A percentile compares a stretch with the other conserved stretches of the same genome.
These are phyloP conservation scores for Pangasianodon gigas DNA, from an alignment of 2,113 vertebrate genomes.

Conservation along the genomic window DNA sequence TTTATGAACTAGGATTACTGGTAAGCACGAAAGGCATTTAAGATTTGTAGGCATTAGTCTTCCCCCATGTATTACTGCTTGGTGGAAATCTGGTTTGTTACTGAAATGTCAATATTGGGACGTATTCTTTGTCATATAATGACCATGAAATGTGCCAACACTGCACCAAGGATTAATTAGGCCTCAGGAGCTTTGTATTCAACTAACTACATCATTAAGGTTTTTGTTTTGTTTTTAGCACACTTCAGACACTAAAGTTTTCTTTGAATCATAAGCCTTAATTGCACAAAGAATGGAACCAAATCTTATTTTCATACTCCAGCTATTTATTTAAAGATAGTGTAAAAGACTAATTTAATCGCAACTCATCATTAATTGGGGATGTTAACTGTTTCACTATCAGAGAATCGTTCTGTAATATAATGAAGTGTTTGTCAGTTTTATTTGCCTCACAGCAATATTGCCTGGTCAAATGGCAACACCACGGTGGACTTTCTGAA, in stretches of 20 bases:
- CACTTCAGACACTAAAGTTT: neutral
- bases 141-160: conserved; percentile 10
- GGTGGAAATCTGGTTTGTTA: neutral
- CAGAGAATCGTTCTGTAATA: neutral
- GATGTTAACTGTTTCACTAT: neutral
- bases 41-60: neutral
- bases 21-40: neutral
- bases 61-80: neutral
- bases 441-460: neutral
- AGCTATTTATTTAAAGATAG: neutral
- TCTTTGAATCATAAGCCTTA: neutral
- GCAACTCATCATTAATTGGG: neutral
- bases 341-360: neutral
- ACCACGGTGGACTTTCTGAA: neutral
- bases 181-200: conserved; percentile 14
- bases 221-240: neutral
- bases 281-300: neutral
- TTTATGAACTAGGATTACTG: neutral
- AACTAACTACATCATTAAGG: neutral
- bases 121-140: neutral
- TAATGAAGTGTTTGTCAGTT: neutral
- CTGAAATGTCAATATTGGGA: neutral
- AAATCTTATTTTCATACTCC: neutral
- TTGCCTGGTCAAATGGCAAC: neutral
- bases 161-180: conserved; percentile 21